Percentiles rank a stretch among this genome's conserved stretches.
These are phyloP conservation scores for Balearica regulorum DNA, from an alignment of 2,797 vertebrate genomes.

Conservation along the genomic window DNA sequence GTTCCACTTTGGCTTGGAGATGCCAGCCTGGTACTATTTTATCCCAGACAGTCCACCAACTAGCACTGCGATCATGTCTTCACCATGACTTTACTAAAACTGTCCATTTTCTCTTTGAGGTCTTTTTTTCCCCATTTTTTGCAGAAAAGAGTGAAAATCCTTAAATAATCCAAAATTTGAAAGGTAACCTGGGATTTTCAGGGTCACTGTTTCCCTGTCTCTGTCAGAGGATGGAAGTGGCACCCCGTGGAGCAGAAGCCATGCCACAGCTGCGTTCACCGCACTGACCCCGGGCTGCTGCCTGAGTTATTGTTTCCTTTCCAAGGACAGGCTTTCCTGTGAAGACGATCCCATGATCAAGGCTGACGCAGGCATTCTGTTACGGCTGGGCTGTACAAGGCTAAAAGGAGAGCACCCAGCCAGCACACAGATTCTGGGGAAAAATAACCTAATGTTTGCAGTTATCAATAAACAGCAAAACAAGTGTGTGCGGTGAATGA, in stretches of 20 bases:
- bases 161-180: accelerated
- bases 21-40: neutral
- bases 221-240: neutral
- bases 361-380: neutral
- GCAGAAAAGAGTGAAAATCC: neutral
- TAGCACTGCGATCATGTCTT: neutral
- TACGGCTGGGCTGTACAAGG: neutral
- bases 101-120: neutral
- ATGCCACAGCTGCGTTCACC: accelerated
- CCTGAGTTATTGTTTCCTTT: neutral
- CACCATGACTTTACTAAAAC: neutral
- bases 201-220: accelerated
- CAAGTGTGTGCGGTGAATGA: accelerated
- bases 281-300: neutral
- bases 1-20: neutral
- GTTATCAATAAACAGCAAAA: neutral
- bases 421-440: accelerated
- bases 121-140: neutral
- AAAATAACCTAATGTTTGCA: neutral
- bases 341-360: neutral
- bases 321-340: neutral
- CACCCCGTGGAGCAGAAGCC: neutral
- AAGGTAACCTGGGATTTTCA: neutral
- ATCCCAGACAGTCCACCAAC: neutral
- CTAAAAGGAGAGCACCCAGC: neutral